Percentiles rank a stretch among this genome's conserved stretches.
phyloP scores from a whole-genome alignment of 1,140 invertebrate species.

The Drosophila seguyi region DNA sequence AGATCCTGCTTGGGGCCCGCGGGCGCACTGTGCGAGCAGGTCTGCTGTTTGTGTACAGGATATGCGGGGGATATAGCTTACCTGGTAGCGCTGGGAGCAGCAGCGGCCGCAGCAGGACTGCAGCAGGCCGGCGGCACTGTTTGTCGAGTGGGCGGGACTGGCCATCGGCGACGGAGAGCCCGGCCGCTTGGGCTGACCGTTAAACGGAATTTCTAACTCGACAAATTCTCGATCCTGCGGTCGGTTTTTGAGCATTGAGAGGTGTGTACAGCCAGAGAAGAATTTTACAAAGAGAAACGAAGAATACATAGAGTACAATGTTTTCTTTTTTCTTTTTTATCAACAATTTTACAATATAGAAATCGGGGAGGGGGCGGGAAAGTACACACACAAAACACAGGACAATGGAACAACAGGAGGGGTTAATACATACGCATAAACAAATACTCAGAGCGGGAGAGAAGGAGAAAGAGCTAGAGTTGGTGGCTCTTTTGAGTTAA shows the following conservation, averaged over 20 bases:
- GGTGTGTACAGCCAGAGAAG: constrained; percentile 75
- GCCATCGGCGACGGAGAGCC: constrained; percentile 93
- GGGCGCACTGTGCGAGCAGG: constrained; percentile 9
- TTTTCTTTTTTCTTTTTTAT: constrained; percentile 43
- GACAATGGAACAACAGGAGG: constrained; percentile 20
- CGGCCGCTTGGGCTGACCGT: constrained; percentile 95
- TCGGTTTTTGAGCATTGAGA: constrained; percentile 63
- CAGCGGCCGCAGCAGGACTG: constrained; percentile 94
- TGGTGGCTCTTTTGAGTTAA: constrained; percentile 31
- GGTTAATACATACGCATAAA: constrained; percentile 50
- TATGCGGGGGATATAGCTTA: constrained; percentile 83
- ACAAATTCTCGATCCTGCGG: constrained; percentile 97
- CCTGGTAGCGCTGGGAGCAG: constrained; percentile 95
- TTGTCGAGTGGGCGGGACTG: constrained; percentile 93
- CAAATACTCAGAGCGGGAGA: constrained; percentile 51
- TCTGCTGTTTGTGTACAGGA: constrained; percentile 9
- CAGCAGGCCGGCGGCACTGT: constrained; percentile 90
- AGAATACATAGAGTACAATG: constrained; percentile 81
- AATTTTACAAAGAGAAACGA: constrained; percentile 83
- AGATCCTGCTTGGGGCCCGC: background rate
- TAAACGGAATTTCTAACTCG: constrained; percentile 97
- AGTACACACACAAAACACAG: constrained; percentile 53
- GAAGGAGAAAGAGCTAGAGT: constrained; percentile 15
- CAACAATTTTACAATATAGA: constrained; percentile 68
- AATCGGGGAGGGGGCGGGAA: constrained; percentile 11